Evolutionary conservation across 1,140 invertebrate genomes (phyloP).

Genomic region (Bombyx mandarina): DNA sequence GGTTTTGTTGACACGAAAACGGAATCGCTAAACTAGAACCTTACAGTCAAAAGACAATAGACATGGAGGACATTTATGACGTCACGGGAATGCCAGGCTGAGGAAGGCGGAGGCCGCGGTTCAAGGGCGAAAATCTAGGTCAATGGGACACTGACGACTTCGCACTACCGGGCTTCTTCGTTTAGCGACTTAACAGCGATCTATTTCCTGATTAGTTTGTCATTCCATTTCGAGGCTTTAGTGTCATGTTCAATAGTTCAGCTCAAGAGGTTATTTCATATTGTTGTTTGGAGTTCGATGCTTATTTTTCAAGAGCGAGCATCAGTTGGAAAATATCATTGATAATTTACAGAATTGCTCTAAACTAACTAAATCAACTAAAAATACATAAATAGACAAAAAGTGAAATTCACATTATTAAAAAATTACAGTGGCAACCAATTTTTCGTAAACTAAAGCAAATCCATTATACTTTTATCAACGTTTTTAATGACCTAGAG

Average conservation of each 20-base stretch:
- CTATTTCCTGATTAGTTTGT: slow-evolving; percentile 15
- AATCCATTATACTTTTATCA: too few relatives aligned
- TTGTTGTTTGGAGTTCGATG: too few relatives aligned
- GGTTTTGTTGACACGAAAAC: slow-evolving; percentile 6
- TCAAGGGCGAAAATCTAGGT: slow-evolving; percentile 60
- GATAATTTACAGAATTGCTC: not conserved
- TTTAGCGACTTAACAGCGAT: slow-evolving; percentile 17
- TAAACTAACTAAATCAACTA: not conserved
- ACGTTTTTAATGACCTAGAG: too few relatives aligned
- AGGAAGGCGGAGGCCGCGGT: slow-evolving; percentile 27
- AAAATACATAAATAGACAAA: not conserved
- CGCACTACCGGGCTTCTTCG: slow-evolving; percentile 33
- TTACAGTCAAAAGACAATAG: slow-evolving; percentile 25
- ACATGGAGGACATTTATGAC: slow-evolving; percentile 37
- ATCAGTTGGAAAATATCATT: too few relatives aligned
- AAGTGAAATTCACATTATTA: not conserved
- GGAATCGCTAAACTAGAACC: slow-evolving; percentile 16
- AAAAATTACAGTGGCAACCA: not conserved
- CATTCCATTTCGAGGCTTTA: slow-evolving; percentile 6
- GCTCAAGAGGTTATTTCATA: too few relatives aligned
- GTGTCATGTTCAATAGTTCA: not conserved
- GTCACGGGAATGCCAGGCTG: slow-evolving; percentile 41
- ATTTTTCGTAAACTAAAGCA: not conserved
- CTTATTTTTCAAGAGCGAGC: too few relatives aligned
- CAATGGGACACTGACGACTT: slow-evolving; percentile 50